Percentiles rank a stretch among this genome's conserved stretches.
phyloP scores from a whole-genome alignment of 1,140 invertebrate genomes.

The Drosophila tsacasi region DNA sequence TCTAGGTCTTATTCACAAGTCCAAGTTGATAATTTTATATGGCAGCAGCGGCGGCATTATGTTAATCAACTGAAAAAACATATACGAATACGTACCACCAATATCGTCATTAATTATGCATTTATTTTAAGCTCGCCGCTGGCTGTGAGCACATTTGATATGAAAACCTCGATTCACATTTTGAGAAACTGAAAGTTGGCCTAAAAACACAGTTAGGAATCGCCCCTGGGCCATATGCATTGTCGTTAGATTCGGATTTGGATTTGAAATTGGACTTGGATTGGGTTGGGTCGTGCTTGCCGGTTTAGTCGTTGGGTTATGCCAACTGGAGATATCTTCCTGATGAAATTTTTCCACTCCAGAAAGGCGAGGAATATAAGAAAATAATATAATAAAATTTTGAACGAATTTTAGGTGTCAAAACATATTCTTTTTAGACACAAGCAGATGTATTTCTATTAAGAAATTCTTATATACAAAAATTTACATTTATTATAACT shows the following conservation, averaged over 20 bases:
- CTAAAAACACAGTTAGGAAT: slow-evolving; percentile 73
- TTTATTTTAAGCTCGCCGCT: slow-evolving; percentile 67
- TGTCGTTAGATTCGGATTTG: slow-evolving; percentile 25
- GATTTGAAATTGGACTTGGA: neutral
- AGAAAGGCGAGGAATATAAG: neutral
- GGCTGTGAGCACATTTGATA: slow-evolving; percentile 65
- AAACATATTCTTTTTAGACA: neutral
- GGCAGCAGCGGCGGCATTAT: slow-evolving; percentile 38
- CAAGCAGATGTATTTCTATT: neutral
- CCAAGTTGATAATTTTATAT: slow-evolving; percentile 33
- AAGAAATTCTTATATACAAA: too few relatives aligned
- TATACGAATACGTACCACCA: slow-evolving; percentile 19
- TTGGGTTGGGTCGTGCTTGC: slow-evolving; percentile 29
- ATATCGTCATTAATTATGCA: slow-evolving; percentile 76
- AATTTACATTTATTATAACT: neutral
- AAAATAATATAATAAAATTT: too few relatives aligned
- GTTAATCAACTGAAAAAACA: slow-evolving; percentile 57
- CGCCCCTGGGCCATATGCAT: slow-evolving; percentile 48
- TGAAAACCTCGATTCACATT: slow-evolving; percentile 73
- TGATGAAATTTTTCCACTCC: slow-evolving; percentile 5
- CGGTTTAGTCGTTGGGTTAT: slow-evolving; percentile 19
- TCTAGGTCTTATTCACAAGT: slow-evolving; percentile 40
- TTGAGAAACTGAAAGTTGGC: slow-evolving; percentile 78
- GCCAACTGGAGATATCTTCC: neutral
- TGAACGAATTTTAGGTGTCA: too few relatives aligned